A percentile compares a stretch with the other conserved stretches of the same genome.
Conservation (phyloP, 92 coral and sea anemone genomes). For the Epizoanthus scotinus region DNA sequence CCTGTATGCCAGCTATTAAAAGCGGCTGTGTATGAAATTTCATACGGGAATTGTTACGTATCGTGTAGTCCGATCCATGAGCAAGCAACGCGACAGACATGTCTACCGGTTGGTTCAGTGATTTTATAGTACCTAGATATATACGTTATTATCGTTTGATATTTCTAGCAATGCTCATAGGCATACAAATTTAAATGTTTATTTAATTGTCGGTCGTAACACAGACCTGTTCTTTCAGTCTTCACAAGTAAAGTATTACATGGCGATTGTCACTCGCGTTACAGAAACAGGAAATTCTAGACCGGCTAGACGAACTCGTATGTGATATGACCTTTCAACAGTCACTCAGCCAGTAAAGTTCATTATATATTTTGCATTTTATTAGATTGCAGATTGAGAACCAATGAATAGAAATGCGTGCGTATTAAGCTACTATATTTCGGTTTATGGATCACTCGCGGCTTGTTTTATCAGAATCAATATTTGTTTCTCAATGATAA, state of each 20-base stretch:
- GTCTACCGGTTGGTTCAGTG: not conserved
- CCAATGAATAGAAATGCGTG: not conserved
- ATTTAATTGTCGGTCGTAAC: not conserved
- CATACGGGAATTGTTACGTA: conserved; percentile 15
- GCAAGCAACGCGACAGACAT: not conserved
- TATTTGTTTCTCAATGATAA: no score
- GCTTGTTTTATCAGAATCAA: no score
- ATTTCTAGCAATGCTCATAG: not conserved
- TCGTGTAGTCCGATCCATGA: not conserved
- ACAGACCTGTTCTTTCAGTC: not conserved
- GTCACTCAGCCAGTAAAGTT: conserved; percentile 34
- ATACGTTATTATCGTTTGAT: not conserved
- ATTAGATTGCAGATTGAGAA: not conserved
- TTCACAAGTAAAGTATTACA: not conserved
- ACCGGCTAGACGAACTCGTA: conserved; percentile 35
- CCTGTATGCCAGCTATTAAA: not conserved
- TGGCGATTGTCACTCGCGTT: conserved; percentile 46
- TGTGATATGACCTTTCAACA: conserved; percentile 27
- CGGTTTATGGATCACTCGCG: no score
- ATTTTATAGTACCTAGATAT: not conserved
- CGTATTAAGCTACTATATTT: not conserved
- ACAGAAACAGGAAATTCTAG: conserved; percentile 24
- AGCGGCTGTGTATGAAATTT: conserved; percentile 33
- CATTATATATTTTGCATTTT: conserved; percentile 6
- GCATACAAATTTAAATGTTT: not conserved